Base-by-base conservation (phyloP, 2,888 invertebrate species). In the Drosophila kuntzei region DNA sequence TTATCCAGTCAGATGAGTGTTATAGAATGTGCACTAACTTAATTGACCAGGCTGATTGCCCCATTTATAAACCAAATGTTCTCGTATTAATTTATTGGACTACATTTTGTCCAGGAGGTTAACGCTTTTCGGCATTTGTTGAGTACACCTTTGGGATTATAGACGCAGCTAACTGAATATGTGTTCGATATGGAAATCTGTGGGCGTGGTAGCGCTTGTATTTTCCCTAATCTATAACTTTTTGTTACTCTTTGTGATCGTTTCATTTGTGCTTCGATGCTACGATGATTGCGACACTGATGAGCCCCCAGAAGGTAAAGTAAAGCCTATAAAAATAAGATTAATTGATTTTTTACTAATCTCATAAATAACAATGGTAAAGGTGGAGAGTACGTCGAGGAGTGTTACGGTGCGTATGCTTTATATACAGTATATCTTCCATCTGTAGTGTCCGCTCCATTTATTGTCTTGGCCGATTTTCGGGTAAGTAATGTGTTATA, bases 221-320 rank as follows among this genome's bases (percentile, higher is more conserved):
- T 34, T 29, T 36, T 74, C 70, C 1, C 22, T 74, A 20, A 16
- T 47, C 14, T 74, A 57, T 39, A 74, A 61, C 18, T 46, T 59
- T 47, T 0, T 62, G 3, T 0, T 59, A 0, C 12, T 58, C 2
- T 4, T 53, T 36, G 0, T 44, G 3, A 12, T 50, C 6, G 4
- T 53, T 2, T 29, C 55, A 1, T 39, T 49, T 25, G n/a, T 32
- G 12, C 11, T 51, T 2, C 36, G 51, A 0, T 74, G 70, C 43
- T 62, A 54, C 18, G 73, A 70, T 16, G 64, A 65, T 9, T 74
- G 74, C 46, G 16, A 18, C n/a, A 18, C 6, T 9, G 12, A 14
- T 8, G 37, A n/a, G 5, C 16, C 1, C 0, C 7, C 46, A 22
- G 41, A 43, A 32, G 32, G 60, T 63, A 62, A 29, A 12, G 1